A percentile compares a stretch with the other conserved stretches of the same genome.
These are phyloP conservation scores for Kryphioiulus occultus DNA, from an alignment of 2,888 invertebrate genomes.

Conservation along the genomic window DNA sequence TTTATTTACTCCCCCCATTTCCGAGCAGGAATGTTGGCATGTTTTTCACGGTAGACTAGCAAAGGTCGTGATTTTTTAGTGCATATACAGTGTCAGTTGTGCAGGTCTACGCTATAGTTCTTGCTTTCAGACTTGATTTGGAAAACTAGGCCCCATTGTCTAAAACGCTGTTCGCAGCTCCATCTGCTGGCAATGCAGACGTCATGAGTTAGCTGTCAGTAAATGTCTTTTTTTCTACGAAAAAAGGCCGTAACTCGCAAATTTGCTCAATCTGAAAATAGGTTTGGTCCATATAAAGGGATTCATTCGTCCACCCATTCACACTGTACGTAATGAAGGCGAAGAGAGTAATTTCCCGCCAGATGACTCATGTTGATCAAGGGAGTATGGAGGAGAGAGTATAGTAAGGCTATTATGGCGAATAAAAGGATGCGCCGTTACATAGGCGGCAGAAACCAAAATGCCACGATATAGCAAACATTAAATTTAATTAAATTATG, in stretches of 20 bases:
- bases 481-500: slow-evolving; percentile 40
- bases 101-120: not conserved
- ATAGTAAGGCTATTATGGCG: not conserved
- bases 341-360: not conserved
- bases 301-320: not conserved
- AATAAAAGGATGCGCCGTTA: slow-evolving; percentile 7
- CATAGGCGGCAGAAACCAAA: slow-evolving; percentile 29
- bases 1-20: not conserved
- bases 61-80: not conserved
- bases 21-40: not conserved
- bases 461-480: slow-evolving; percentile 40
- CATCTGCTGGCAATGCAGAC: no score
- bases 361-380: slow-evolving; percentile 36
- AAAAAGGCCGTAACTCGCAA: not conserved
- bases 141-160: no score
- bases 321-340: not conserved
- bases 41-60: not conserved
- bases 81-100: not conserved
- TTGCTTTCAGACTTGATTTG: no score
- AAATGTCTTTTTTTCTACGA: no score
- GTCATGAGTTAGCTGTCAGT: no score
- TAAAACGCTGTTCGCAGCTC: no score
- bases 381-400: not conserved
- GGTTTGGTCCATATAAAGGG: not conserved
- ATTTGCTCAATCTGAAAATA: not conserved